Conservation (phyloP, 2,888 invertebrate species). For the Erebia ligea region DNA sequence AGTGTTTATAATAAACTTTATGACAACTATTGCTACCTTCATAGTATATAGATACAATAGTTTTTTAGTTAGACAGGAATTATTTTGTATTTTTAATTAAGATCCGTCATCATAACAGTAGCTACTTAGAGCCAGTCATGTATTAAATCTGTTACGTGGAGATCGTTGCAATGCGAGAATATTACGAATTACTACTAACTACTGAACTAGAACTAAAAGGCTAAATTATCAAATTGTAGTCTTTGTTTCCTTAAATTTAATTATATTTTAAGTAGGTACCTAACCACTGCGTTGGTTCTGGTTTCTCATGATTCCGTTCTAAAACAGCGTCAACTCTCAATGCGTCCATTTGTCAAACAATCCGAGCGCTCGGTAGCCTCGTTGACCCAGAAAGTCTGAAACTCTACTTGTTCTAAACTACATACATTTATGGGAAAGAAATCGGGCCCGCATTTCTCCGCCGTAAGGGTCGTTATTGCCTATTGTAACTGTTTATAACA, state of each 20-base stretch:
- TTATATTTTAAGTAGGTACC: not conserved
- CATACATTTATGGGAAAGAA: slow-evolving; percentile 50
- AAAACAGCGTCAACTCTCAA: slow-evolving; percentile 18
- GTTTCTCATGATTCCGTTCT: not conserved
- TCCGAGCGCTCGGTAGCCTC: slow-evolving; percentile 41
- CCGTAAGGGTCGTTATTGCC: slow-evolving; percentile 47
- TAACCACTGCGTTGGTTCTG: not conserved
- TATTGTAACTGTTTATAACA: slow-evolving; percentile 40
- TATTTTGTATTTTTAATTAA: too few species aligned
- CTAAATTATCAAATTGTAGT: too few species aligned
- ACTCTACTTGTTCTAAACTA: slow-evolving; percentile 44
- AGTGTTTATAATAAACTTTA: not conserved
- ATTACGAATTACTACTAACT: too few species aligned
- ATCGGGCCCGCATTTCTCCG: slow-evolving; percentile 47
- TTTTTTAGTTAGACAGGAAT: too few species aligned
- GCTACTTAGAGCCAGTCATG: too few species aligned
- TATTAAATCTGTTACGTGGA: too few species aligned
- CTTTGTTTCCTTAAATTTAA: not conserved
- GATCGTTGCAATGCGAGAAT: too few species aligned
- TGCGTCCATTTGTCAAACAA: slow-evolving; percentile 39
- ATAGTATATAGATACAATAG: not conserved
- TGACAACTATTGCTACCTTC: not conserved
- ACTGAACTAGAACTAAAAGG: too few species aligned
- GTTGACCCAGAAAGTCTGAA: slow-evolving; percentile 48
- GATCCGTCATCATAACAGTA: too few species aligned